Base-by-base conservation (phyloP, 2,888 invertebrate genomes). In the Brachyptera putata region DNA sequence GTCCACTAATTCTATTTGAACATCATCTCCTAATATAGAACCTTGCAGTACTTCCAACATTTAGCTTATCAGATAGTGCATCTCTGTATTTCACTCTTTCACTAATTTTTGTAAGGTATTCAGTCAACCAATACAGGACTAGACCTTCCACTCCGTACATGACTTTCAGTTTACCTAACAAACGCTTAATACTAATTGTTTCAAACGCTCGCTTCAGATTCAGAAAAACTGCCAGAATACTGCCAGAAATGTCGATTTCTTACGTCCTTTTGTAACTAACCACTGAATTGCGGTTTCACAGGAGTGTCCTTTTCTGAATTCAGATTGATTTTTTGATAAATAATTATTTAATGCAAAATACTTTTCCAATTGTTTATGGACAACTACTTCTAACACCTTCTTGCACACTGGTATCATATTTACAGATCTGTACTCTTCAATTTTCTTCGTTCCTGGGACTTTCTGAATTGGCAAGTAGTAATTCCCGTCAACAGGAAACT, bases 11-110 rank as follows among this genome's bases (percentile, higher is more conserved):
- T 11, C 48, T 48, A 13, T 22, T 48, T 3, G 48, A 3, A 24
- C 22, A 48, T 7, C 48, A 4, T 66, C 66, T 7, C 64, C 66
- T 9, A 67, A 50, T n/a, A 65, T 61, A 2, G 64, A 64, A 3
- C 64, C 65, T 30, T 67, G 65, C 1, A 66, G 66, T 4, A 67
- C 65, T 13, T 66, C 66, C 26, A 2, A 61, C 43, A 7, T 14
- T 18, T 9, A 18, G 16, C 34, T 39, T 16, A 5, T 57, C 55
- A 2, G 63, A 66, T 30, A 36, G 11, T 2, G 3, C 26, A 21
- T 41, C 48, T 22, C 30, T 56, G 13, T 57, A 63, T 16, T 61
- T 24, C 2, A 64, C 61, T 18, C 24, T 41, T 37, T 65, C 65
- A 5, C n/a, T 49, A 58, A 66, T 57, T 4, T 41, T 46, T 39